Base-by-base conservation (phyloP, 2,797 vertebrate species). In the Staurois parvus region DNA sequence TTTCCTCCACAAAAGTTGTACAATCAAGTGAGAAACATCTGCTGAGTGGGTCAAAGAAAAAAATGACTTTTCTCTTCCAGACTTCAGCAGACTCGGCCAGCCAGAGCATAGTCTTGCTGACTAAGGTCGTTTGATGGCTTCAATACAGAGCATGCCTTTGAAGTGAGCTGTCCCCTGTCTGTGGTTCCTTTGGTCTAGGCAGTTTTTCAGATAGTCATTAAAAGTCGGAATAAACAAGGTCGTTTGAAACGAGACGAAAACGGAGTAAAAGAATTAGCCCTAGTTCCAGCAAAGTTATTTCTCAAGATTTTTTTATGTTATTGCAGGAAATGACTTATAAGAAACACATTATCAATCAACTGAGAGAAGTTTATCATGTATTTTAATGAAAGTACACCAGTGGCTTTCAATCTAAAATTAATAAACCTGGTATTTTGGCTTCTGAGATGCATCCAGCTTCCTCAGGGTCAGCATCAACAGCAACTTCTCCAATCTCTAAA, bases 61-160 rank as follows among this genome's bases (percentile, higher is more conserved):
- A 74, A 83, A 52, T 17, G 70, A 78, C 64, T 78, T 77, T 82
- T 72, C 79, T 45, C 37, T 77, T 77, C 74, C 73, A 78, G 85
- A 67, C 48, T 81, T 21, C 48, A 52, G 34, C 67, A n/a, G 64
- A 59, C 56, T 79, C 17, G 4, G 17, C 48, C 28, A 42, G 28
- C 84, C 84, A 56, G 73, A n/a, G 56, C n/a, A 77, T 52, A 59
- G 48, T 78, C 67, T 34, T 79, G 85, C 85, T 83, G 85, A 86
- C 81, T 83, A 86, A 83, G 80, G 79, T 30, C 11, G 19, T 83
- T 83, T 77, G 64, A 68, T 83, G 37, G 80, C 85, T 83, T 73
- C 48, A 86, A 73, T 83, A 79, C 76, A 83, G 67, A 79, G 68
- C 85, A 86, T 78, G 69, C 80, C 75, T 86, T 83, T 86, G 85